phyloP scores from a whole-genome alignment of 2,888 invertebrate genomes.

The Nephrotoma flavescens region DNA sequence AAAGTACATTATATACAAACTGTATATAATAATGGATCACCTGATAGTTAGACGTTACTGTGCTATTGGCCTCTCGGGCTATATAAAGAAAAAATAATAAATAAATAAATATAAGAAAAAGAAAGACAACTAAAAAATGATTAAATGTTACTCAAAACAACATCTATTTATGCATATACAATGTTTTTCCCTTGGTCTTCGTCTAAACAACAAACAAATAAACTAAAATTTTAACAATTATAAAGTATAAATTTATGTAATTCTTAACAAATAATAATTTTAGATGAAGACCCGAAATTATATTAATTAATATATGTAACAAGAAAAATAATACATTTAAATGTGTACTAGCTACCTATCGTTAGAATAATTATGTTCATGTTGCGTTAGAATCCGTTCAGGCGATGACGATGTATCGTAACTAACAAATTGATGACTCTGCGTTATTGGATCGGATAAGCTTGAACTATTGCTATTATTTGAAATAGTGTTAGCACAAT shows the following conservation, averaged over 20 bases:
- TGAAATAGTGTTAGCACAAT: neutral
- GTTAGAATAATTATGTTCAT: neutral
- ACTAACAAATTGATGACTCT: neutral
- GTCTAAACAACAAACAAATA: neutral
- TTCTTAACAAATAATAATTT: neutral
- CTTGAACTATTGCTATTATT: neutral
- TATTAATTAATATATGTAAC: neutral
- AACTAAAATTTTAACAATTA: neutral
- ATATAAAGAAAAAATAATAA: neutral
- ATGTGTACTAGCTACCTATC: neutral
- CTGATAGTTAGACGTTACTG: neutral
- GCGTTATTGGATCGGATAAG: neutral
- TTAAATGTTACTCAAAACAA: neutral
- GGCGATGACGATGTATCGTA: neutral
- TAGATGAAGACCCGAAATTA: neutral
- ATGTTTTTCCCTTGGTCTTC: neutral
- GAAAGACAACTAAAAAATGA: neutral
- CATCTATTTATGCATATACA: neutral
- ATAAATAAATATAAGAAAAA: neutral
- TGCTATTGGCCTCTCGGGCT: neutral
- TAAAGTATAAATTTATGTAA: neutral
- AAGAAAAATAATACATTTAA: neutral
- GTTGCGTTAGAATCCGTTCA: neutral
- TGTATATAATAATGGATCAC: neutral
- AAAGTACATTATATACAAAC: neutral